Conservation (phyloP, 2,888 invertebrate genomes). For the Rotaria macrura region DNA sequence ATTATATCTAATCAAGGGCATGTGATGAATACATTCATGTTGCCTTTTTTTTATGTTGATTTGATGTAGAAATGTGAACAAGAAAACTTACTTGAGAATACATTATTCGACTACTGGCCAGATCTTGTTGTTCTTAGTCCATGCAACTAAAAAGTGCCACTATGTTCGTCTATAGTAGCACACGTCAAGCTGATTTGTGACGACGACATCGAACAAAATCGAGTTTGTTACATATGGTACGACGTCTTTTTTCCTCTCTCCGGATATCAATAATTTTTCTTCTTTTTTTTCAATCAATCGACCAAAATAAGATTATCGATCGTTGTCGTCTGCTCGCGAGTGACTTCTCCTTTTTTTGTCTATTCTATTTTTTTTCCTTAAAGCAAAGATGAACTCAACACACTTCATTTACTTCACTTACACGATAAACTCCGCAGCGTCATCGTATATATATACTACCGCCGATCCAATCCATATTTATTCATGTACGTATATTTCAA, state of each 20-base stretch:
- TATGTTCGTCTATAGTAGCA: background rate
- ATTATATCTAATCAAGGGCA: background rate
- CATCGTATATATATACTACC: background rate
- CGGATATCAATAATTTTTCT: background rate
- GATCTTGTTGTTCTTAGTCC: background rate
- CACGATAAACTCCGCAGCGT: background rate
- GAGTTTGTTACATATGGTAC: slow-evolving; percentile 1
- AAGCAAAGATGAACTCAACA: slow-evolving; percentile 11
- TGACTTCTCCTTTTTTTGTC: background rate
- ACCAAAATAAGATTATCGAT: background rate
- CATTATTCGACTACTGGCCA: background rate
- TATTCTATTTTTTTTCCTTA: background rate
- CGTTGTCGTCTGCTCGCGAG: background rate
- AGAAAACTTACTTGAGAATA: too few relatives aligned
- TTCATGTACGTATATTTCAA: background rate
- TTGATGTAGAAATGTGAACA: too few relatives aligned
- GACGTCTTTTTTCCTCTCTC: background rate
- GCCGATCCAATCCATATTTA: slow-evolving; percentile 3
- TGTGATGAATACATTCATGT: background rate
- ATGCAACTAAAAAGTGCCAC: background rate
- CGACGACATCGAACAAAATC: background rate
- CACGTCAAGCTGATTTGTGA: background rate
- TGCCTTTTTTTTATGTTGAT: background rate
- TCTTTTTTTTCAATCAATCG: slow-evolving; percentile 4
- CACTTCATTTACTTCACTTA: slow-evolving; percentile 7